Conservation (phyloP, 1,140 invertebrate species). For the Leptinotarsa defecta region DNA sequence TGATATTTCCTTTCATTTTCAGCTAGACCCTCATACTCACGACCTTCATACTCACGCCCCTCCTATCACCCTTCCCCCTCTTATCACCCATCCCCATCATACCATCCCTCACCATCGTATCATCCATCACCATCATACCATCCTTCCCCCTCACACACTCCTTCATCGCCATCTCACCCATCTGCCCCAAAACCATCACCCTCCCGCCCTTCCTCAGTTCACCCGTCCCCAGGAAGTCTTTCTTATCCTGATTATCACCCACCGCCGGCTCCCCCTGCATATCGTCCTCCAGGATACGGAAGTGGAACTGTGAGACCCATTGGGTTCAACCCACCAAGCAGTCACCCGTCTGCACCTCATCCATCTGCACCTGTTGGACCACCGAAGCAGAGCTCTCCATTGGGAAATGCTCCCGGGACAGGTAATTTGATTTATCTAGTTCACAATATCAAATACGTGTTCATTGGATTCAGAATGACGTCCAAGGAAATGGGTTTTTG, state of each 20-base stretch:
- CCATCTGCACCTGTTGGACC: conserved; percentile 29
- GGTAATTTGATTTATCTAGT: background rate
- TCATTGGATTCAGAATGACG: no score
- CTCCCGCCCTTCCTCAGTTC: background rate
- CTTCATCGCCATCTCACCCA: conserved; percentile 15
- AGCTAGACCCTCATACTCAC: background rate
- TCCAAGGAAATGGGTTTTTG: no score
- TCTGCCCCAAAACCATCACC: conserved; percentile 18
- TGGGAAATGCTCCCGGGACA: conserved; percentile 2
- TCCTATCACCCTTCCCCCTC: background rate
- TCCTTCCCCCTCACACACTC: conserved; percentile 15
- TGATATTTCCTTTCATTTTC: background rate
- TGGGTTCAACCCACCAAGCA: conserved; percentile 26
- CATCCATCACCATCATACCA: conserved; percentile 4
- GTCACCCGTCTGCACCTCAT: conserved; percentile 16
- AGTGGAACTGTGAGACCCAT: conserved; percentile 11
- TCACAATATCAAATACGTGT: no score
- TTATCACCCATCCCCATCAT: background rate
- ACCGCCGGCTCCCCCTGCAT: background rate
- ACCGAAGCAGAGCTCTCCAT: conserved; percentile 10
- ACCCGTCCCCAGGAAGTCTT: background rate
- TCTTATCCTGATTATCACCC: conserved; percentile 10
- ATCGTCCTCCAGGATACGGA: background rate
- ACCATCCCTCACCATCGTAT: background rate
- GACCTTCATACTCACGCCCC: background rate